Percentiles rank a stretch among this genome's conserved stretches.
These are phyloP conservation scores for Mnemiopsis leidyi DNA, from an alignment of 37 sponge, comb jelly and placozoan genomes.

Conservation along the genomic window DNA sequence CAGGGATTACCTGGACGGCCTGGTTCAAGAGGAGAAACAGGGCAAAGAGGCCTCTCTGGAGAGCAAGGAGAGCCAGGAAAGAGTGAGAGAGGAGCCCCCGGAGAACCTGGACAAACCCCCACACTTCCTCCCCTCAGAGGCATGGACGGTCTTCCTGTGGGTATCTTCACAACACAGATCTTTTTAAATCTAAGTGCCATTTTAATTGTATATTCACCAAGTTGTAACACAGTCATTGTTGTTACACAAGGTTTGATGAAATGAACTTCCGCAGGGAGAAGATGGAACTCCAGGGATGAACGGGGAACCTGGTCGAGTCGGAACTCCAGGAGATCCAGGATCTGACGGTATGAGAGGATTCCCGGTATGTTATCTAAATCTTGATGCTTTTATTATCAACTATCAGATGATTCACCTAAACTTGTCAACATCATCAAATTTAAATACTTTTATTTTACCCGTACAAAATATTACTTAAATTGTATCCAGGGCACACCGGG, in stretches of 20 bases:
- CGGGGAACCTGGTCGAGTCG: background rate
- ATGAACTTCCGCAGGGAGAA: constrained; percentile 25
- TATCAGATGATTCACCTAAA: too few relatives aligned
- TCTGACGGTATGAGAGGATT: background rate
- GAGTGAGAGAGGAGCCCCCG: background rate
- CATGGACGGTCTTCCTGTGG: background rate
- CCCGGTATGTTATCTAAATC: too few relatives aligned
- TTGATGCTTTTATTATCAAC: too few relatives aligned
- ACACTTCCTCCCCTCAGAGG: background rate
- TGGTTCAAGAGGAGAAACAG: background rate
- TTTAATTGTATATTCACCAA: too few relatives aligned
- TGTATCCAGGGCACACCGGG: background rate
- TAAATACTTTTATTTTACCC: too few relatives aligned
- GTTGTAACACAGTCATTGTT: too few relatives aligned
- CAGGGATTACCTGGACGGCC: background rate
- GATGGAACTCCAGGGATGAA: background rate
- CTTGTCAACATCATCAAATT: too few relatives aligned
- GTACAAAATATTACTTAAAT: too few relatives aligned
- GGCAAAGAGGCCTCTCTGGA: background rate
- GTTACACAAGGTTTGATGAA: too few relatives aligned
- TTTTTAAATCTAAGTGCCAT: too few relatives aligned
- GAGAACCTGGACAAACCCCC: background rate
- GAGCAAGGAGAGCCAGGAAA: background rate
- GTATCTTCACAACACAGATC: background rate
- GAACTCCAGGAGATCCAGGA: background rate